Evolutionary conservation across 2,888 invertebrate genomes (phyloP).

Genomic region (Hyppa rectilinea): DNA sequence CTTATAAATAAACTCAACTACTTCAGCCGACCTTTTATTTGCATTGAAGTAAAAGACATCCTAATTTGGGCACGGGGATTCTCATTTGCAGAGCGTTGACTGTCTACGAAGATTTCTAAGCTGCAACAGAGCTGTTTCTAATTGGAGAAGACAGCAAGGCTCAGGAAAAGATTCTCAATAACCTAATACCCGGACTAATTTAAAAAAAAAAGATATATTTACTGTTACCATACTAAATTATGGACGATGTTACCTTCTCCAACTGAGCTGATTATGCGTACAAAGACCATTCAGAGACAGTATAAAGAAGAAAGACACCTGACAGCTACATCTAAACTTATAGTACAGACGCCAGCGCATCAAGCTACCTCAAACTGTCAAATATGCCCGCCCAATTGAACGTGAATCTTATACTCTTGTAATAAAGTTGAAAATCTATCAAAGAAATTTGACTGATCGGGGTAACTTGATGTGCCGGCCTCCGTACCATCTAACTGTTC

Average conservation of each 20-base stretch:
- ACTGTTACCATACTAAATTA: neutral
- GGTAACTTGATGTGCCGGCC: too few relatives aligned
- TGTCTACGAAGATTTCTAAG: neutral
- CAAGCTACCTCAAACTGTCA: too few relatives aligned
- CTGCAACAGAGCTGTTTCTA: neutral
- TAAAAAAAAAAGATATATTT: neutral
- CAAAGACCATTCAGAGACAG: neutral
- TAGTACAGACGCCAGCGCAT: too few relatives aligned
- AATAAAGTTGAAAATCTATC: too few relatives aligned
- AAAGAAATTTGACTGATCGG: too few relatives aligned
- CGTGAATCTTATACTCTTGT: too few relatives aligned
- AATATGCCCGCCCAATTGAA: too few relatives aligned
- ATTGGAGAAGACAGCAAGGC: neutral
- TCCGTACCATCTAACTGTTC: slow-evolving; percentile 2
- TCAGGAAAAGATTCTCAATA: neutral
- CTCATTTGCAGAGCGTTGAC: neutral
- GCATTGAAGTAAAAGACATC: neutral
- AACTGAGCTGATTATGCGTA: neutral
- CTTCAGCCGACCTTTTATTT: neutral
- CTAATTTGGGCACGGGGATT: neutral
- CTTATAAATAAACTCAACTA: slow-evolving; percentile 29
- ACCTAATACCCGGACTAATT: too few relatives aligned
- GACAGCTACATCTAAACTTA: neutral
- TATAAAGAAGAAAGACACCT: neutral
- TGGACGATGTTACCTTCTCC: too few relatives aligned